A percentile compares a stretch with the other conserved stretches of the same genome.
These are phyloP conservation scores for Magallana angulata DNA, from an alignment of 1,140 invertebrate species.

Conservation along the genomic window DNA sequence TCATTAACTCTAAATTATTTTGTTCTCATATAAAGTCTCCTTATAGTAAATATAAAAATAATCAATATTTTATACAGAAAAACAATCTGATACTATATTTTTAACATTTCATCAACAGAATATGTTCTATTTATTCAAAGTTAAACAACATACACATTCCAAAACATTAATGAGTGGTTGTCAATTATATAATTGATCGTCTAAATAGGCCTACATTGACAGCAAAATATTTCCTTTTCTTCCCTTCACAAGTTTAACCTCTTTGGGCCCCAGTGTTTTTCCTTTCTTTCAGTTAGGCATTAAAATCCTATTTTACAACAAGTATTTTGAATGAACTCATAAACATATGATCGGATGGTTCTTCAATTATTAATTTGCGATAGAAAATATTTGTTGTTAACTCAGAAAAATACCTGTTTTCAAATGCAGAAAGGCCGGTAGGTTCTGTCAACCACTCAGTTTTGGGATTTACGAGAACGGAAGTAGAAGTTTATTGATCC, in stretches of 20 bases:
- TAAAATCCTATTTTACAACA: neutral
- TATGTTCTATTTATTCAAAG: no score
- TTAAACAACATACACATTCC: no score
- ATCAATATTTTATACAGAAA: no score
- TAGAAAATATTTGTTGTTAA: neutral
- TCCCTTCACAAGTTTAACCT: neutral
- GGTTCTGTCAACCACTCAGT: neutral
- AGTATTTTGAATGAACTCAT: neutral
- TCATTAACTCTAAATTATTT: no score
- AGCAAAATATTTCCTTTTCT: no score
- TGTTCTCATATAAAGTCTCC: no score
- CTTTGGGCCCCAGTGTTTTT: neutral
- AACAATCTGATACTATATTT: no score
- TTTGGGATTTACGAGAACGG: neutral
- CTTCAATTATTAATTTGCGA: neutral
- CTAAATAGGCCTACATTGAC: no score
- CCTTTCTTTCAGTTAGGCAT: neutral
- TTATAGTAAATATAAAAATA: no score
- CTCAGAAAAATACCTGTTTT: slow-evolving; percentile 11
- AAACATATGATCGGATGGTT: neutral
- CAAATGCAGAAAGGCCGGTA: slow-evolving; percentile 8
- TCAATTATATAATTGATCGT: no score
- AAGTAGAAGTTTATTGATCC: neutral
- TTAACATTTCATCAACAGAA: no score
- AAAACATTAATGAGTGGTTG: no score